Conservation (phyloP, 1,140 invertebrate species). For the Campoletis sonorensis region DNA sequence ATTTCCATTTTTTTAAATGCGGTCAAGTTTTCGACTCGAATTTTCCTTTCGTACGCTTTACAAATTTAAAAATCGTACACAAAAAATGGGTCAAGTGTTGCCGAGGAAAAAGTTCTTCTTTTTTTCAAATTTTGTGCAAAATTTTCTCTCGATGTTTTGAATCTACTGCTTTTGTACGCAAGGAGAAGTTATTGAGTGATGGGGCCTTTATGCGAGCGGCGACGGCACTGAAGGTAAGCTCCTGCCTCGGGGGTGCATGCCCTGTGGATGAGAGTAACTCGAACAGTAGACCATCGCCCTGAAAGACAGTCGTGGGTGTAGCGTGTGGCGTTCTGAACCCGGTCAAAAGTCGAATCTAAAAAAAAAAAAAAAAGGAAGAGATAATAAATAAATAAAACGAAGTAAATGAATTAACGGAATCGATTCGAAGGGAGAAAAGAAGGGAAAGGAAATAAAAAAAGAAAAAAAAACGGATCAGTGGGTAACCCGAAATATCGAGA, state of each 20-base stretch:
- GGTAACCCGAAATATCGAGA: slow-evolving; percentile 21
- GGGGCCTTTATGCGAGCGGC: slow-evolving; percentile 15
- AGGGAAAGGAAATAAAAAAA: neutral
- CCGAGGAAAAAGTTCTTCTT: no score
- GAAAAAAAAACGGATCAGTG: slow-evolving; percentile 5
- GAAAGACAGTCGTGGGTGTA: slow-evolving; percentile 45
- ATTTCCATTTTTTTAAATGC: neutral
- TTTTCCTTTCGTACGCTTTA: neutral
- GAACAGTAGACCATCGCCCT: slow-evolving; percentile 57
- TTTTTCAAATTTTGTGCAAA: no score
- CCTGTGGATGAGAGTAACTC: slow-evolving; percentile 57
- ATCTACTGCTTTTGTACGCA: neutral
- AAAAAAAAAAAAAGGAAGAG: neutral
- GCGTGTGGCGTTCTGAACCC: slow-evolving; percentile 3
- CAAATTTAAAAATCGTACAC: no score
- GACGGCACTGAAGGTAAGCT: slow-evolving; percentile 60
- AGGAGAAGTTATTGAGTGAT: neutral
- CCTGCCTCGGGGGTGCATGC: slow-evolving; percentile 58
- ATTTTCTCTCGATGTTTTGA: no score
- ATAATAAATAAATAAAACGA: no score
- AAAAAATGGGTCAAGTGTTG: no score
- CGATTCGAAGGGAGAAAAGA: neutral
- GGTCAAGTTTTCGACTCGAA: neutral
- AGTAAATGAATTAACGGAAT: neutral
- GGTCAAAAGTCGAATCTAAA: neutral